Evolutionary conservation across 23 tunicate species (phyloP).

Genomic region (Styela plicata): DNA sequence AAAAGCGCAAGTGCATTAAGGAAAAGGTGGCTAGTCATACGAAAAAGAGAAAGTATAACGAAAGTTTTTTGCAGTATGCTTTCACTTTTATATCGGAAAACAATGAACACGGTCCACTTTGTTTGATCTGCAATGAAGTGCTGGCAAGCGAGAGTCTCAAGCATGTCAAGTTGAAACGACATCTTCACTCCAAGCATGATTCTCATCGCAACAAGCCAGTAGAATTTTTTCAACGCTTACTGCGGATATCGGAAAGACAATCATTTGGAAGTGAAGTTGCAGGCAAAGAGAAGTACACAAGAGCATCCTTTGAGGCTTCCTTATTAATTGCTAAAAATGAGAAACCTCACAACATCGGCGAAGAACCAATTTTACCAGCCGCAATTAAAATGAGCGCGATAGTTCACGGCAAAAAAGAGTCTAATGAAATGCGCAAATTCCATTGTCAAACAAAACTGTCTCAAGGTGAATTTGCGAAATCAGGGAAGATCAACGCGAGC

Average conservation of each 20-base stretch:
- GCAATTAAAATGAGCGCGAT: slow-evolving; percentile 41
- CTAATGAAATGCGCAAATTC: slow-evolving; percentile 55
- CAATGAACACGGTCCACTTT: slow-evolving; percentile 61
- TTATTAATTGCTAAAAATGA: slow-evolving; percentile 56
- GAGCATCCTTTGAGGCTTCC: slow-evolving; percentile 70
- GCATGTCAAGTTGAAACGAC: slow-evolving; percentile 60
- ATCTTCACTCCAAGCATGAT: slow-evolving; percentile 63
- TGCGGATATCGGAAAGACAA: slow-evolving; percentile 69
- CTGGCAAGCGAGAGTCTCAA: slow-evolving; percentile 48
- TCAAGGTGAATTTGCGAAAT: slow-evolving; percentile 58
- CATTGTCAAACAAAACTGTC: slow-evolving; percentile 60
- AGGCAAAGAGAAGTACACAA: slow-evolving; percentile 47
- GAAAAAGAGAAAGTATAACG: slow-evolving; percentile 28
- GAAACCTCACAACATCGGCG: slow-evolving; percentile 64
- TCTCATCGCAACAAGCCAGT: slow-evolving; percentile 50
- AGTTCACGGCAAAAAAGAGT: slow-evolving; percentile 62
- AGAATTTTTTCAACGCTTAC: slow-evolving; percentile 41
- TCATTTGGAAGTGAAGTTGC: slow-evolving; percentile 43
- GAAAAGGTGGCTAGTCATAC: slow-evolving; percentile 20
- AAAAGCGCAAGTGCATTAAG: slow-evolving; percentile 35
- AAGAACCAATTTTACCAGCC: slow-evolving; percentile 59
- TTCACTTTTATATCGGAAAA: too few relatives aligned
- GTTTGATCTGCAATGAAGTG: slow-evolving; percentile 50
- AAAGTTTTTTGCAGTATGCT: slow-evolving; percentile 59
- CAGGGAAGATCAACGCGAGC: slow-evolving; percentile 48